Evolutionary conservation across 2,113 vertebrate species (phyloP).

Genomic region (Herpailurus yagouaroundi): DNA sequence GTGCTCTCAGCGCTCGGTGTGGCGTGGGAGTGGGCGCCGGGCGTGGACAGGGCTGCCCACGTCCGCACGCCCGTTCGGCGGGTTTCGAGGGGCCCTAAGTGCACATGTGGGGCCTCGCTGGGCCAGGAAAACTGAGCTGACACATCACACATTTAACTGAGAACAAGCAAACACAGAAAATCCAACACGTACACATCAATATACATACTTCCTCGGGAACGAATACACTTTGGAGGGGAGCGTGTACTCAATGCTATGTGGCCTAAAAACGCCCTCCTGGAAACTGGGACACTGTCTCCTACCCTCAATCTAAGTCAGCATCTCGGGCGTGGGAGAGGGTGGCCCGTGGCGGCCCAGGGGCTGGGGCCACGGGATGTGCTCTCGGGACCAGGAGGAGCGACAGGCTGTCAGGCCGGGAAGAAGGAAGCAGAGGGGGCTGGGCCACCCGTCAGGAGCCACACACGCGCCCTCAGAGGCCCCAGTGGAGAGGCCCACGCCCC

Average conservation of each 20-base stretch:
- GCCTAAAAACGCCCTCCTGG: too few relatives aligned
- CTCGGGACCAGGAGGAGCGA: neutral
- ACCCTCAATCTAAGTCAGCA: neutral
- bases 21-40: accelerated
- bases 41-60: neutral
- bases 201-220: accelerated
- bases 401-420: neutral
- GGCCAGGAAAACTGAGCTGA: neutral
- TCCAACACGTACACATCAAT: accelerated
- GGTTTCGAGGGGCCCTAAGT: neutral
- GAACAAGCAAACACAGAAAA: neutral
- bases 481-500: accelerated
- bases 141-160: neutral
- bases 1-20: accelerated
- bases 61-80: too few relatives aligned
- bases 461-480: accelerated
- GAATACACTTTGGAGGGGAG: neutral
- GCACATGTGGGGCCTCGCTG: accelerated
- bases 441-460: accelerated
- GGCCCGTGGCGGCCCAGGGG: accelerated
- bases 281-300: accelerated
- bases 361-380: accelerated
- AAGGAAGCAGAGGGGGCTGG: neutral
- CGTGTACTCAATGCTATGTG: accelerated
- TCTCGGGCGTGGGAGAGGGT: accelerated